Conservation (phyloP, 2,797 vertebrate species). For the Manis javanica region DNA sequence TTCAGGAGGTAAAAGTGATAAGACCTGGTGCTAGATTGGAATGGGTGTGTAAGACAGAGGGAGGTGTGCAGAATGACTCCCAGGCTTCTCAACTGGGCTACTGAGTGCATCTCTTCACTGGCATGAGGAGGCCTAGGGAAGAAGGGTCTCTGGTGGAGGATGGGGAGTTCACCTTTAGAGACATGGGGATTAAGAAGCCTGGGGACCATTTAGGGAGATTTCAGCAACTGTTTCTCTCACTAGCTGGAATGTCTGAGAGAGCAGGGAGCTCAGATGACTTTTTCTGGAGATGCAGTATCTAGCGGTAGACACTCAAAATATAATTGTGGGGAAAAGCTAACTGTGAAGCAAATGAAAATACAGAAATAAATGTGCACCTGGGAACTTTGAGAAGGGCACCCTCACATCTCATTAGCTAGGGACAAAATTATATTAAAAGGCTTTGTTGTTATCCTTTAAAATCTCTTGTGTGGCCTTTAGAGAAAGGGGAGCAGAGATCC, state of each 20-base stretch:
- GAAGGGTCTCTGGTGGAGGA: neutral
- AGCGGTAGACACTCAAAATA: neutral
- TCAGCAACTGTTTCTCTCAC: neutral
- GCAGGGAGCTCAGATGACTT: neutral
- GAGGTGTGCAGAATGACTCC: neutral
- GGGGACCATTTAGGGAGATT: neutral
- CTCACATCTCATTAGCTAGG: slow-evolving; percentile 15
- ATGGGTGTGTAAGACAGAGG: neutral
- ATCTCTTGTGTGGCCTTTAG: neutral
- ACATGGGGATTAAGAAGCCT: neutral
- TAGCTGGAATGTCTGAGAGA: neutral
- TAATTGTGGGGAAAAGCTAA: neutral
- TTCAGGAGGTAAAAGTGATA: slow-evolving; percentile 5
- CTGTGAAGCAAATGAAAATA: neutral
- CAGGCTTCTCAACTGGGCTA: neutral
- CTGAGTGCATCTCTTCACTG: neutral
- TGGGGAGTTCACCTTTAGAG: neutral
- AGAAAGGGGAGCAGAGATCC: neutral
- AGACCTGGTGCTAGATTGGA: neutral
- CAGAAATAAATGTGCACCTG: neutral
- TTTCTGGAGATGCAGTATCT: neutral
- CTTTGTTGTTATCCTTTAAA: neutral
- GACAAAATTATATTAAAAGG: slow-evolving; percentile 31
- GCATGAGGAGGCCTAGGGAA: neutral
- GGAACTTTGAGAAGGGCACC: neutral